phyloP scores from a whole-genome alignment of 1,140 invertebrate species.

The Battus philenor region DNA sequence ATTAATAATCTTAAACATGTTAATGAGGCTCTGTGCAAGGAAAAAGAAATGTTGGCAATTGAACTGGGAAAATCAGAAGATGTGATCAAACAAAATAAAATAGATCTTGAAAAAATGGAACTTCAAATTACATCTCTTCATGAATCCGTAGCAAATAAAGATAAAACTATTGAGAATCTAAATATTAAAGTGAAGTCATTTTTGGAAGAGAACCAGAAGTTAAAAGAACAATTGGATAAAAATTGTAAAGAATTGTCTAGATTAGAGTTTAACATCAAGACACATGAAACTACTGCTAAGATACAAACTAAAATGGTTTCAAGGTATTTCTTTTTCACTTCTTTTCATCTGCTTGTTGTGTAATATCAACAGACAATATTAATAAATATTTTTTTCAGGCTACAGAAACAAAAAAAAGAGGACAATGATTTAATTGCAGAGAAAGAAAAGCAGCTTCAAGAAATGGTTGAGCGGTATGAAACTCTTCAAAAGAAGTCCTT shows the following conservation, averaged over 20 bases:
- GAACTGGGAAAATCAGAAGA: conserved; percentile 38
- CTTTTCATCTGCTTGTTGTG: too few relatives aligned
- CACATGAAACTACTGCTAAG: conserved; percentile 56
- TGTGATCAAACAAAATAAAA: conserved; percentile 40
- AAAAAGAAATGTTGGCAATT: conserved; percentile 36
- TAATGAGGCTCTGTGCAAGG: conserved; percentile 42
- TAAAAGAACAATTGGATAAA: conserved; percentile 40
- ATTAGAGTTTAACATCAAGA: conserved; percentile 58
- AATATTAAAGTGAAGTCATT: conserved; percentile 39
- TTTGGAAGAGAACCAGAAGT: conserved; percentile 33
- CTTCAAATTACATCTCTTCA: conserved; percentile 41
- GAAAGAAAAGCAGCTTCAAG: conserved; percentile 33
- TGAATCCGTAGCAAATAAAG: conserved; percentile 42
- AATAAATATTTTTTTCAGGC: conserved; percentile 29
- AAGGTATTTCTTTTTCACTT: conserved; percentile 45
- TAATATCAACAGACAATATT: too few relatives aligned
- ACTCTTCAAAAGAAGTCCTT: conserved; percentile 26
- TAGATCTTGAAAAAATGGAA: conserved; percentile 44
- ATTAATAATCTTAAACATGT: conserved; percentile 36
- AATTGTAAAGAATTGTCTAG: conserved; percentile 40
- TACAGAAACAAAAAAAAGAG: conserved; percentile 49
- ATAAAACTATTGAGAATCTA: conserved; percentile 34
- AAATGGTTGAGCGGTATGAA: conserved; percentile 28
- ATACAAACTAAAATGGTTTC: conserved; percentile 58
- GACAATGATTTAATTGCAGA: conserved; percentile 25